Percentiles rank a stretch among this genome's conserved stretches.
Conservation (phyloP, 1,140 invertebrate genomes). For the Drosophila aff. region DNA sequence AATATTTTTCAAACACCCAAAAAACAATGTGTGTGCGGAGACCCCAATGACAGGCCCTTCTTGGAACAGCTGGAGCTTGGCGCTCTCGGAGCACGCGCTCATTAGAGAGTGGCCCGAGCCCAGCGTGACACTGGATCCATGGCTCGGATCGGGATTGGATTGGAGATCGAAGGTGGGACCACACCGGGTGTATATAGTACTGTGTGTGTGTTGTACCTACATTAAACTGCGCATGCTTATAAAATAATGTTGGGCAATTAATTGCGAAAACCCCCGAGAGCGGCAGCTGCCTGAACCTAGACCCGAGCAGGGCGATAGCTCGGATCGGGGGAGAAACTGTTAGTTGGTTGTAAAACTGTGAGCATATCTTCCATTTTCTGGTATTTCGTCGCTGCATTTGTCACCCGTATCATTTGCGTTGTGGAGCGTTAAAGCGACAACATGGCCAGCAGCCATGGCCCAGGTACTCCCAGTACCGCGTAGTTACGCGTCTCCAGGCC, state of each 20-base stretch:
- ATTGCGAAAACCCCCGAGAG: constrained; percentile 66
- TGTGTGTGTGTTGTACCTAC: constrained; percentile 42
- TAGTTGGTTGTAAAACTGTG: constrained; percentile 53
- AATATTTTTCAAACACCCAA: constrained; percentile 34
- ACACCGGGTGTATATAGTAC: constrained; percentile 41
- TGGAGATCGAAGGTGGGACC: constrained; percentile 41
- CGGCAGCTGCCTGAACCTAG: constrained; percentile 57
- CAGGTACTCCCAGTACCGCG: constrained; percentile 39
- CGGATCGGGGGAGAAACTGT: constrained; percentile 12
- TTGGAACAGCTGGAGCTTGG: constrained; percentile 74
- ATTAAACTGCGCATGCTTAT: constrained; percentile 76
- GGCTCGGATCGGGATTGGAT: constrained; percentile 7
- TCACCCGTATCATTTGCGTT: constrained; percentile 79
- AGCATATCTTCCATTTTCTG: constrained; percentile 63
- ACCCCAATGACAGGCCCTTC: constrained; percentile 74
- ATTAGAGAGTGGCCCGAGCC: constrained; percentile 56
- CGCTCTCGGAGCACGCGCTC: constrained; percentile 72
- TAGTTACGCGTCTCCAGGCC: constrained; percentile 68
- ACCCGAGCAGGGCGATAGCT: constrained; percentile 33
- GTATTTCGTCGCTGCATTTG: constrained; percentile 65
- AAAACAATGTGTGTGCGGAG: not conserved
- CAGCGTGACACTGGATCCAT: constrained; percentile 35
- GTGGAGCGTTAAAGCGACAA: constrained; percentile 77
- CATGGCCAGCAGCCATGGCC: constrained; percentile 57
- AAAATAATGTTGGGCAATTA: constrained; percentile 78